These are phyloP conservation scores for Zosterops borbonicus DNA, from an alignment of 2,113 vertebrate species.

Conservation along the genomic window DNA sequence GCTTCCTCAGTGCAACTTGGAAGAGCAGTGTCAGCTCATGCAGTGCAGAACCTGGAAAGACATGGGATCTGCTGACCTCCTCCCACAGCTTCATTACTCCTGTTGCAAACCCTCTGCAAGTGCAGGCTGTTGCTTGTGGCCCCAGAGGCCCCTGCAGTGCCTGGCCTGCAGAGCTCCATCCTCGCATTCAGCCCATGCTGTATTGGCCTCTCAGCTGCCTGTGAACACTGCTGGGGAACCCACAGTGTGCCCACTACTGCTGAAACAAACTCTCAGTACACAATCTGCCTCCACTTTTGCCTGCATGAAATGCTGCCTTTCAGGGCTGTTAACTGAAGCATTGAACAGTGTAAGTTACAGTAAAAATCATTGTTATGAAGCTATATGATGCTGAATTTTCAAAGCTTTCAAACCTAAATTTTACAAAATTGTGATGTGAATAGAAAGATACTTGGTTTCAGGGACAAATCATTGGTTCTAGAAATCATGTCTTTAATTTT, in stretches of 20 bases:
- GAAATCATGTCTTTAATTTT: neutral
- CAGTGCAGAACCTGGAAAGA: neutral
- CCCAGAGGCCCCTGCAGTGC: neutral
- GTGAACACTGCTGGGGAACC: neutral
- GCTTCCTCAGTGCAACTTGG: neutral
- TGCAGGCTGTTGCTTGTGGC: neutral
- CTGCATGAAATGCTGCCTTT: neutral
- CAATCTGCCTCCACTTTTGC: neutral
- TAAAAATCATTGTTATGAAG: neutral
- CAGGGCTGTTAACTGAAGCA: neutral
- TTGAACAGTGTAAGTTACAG: neutral
- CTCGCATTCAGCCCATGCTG: neutral
- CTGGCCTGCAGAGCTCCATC: too few species aligned
- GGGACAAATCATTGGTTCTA: neutral
- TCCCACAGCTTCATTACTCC: neutral
- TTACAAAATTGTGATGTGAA: neutral
- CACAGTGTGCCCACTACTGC: rapidly evolving
- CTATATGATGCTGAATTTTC: neutral
- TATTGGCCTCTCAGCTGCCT: neutral
- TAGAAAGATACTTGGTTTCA: neutral
- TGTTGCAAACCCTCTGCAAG: neutral
- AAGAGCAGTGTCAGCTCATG: neutral
- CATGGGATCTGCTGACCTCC: neutral
- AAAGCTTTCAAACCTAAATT: neutral
- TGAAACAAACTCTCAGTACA: neutral